phyloP scores from a whole-genome alignment of 1,140 invertebrate genomes.

The Ditylenchus dipsaci region DNA sequence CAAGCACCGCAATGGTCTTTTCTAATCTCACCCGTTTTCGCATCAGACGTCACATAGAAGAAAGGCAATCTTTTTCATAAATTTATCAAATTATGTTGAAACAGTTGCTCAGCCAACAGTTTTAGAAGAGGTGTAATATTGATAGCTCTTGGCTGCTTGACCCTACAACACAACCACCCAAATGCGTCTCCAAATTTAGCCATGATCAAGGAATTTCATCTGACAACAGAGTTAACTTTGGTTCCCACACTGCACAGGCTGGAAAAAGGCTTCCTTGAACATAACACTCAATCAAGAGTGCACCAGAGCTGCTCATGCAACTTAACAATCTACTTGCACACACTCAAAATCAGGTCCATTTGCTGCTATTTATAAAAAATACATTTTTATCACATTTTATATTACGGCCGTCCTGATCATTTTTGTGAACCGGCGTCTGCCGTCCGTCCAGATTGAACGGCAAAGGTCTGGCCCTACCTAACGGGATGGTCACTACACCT shows the following conservation, averaged over 20 bases:
- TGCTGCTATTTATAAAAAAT: no score
- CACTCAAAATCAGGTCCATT: no score
- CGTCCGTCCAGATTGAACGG: no score
- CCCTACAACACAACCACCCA: conserved; percentile 8
- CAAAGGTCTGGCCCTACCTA: no score
- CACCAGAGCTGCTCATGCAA: conserved; percentile 31
- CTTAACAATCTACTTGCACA: no score
- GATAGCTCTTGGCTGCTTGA: conserved; percentile 20
- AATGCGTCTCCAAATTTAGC: conserved; percentile 28
- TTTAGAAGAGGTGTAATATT: conserved; percentile 30
- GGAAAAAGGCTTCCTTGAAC: conserved; percentile 25
- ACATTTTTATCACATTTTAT: no score
- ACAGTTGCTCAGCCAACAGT: no score
- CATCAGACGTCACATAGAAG: conserved; percentile 35
- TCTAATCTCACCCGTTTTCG: conserved; percentile 30
- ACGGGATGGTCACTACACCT: no score
- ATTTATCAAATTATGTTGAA: no score
- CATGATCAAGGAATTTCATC: conserved; percentile 26
- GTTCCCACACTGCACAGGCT: conserved; percentile 24
- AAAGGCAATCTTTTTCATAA: conserved; percentile 27
- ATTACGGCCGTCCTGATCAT: no score
- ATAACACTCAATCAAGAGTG: conserved; percentile 29
- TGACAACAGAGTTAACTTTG: conserved; percentile 10
- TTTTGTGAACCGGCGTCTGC: no score
- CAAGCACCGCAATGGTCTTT: conserved; percentile 20